Evolutionary conservation across 2,113 vertebrate genomes (phyloP), one percentile per base, ranked within the genome.

Genomic region (Felis chaus): DNA sequence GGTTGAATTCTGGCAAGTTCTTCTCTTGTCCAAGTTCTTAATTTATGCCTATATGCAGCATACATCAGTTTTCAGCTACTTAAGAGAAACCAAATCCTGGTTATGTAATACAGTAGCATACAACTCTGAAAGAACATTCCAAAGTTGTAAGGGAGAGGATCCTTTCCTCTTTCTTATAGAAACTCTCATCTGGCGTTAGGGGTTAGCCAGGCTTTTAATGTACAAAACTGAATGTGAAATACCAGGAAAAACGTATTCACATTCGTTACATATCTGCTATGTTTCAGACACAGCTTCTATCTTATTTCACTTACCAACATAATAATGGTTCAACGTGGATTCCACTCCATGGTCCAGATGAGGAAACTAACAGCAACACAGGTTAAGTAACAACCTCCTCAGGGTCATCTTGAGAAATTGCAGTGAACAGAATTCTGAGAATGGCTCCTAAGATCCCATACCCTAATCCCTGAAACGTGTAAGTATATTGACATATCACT

Each of bases 11-110:
- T 96, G 92, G 0, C 45, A 96, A 73, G 27, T 76, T 79, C 69
- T 48, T 94, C 94, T 91, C 88, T 96, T 95, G 65, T 74, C 27
- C 57, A 69, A 80, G 87, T 89, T 55, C 81, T 81, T 94, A n/a
- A 50, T 91, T 89, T 87, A 76, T 11, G 39, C 91, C 83, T 89
- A 61, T 45, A 76, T 31, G 69, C 57, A 76, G 65, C 74, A 33
- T 41, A 73, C 5, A 65, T 55, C 13, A 82, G 19, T 90, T 89
- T 86, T 93, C 57, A 89, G 18, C 82, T 93, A 55, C 13, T 80
- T 39, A 33, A 36, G 39, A 61, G 4, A 97, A 94, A 91, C 57
- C 25, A 87, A 87, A 92, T 55, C 25, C 21, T 48, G 7, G 7
- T 27, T 36, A 57, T 36, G 23, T 5, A 23, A 50, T 39, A 31